Evolutionary conservation across 2,888 invertebrate species (phyloP), one percentile per base, ranked within the genome.

Genomic region (Eristalis tenax): DNA sequence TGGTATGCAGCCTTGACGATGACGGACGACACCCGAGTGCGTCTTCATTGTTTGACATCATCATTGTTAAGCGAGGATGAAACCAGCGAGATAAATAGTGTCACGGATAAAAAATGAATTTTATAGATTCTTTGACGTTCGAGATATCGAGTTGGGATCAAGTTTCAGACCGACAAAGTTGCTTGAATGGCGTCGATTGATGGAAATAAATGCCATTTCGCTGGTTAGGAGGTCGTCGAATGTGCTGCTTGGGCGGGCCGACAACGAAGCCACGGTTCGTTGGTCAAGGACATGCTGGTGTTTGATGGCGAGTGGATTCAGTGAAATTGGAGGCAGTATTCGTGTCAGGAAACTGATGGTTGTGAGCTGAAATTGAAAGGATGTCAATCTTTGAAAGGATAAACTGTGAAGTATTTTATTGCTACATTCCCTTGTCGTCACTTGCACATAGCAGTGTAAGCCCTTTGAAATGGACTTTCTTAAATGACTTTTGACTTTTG

Each of bases 41-140:
- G 82, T 70, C 70, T 76, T 76, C 75, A 82, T 82, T 82, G 82
- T 82, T 82, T 82, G 82, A 76, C 69, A 82, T 76, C 82, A 82
- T 82, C 76, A 82, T 82, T 82, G 70, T 76, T 76, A 76, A 69
- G 57, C 65, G 76, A 69, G 43, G 50, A 18, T 65, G 38, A 74
- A 73, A 43, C 35, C 61, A 63, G 68, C 61, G 74, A 74, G 74
- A 74, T 81, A 81, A 74, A 81, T 81, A 68, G 74, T 69, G 66
- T 61, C 56, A 28, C 3, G 68, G 28, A 81, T 81, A 68, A 81
- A 74, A 81, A 81, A 81, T 81, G 74, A 68, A 35, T 63, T 74
- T 79, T 71, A 79, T 79, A 66, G 69, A 63, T 77, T 69, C 59
- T 28, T 43, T 66, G 79, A 59, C 71, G 56, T 78, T 77, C 23